phyloP scores from a whole-genome alignment of 2,888 invertebrate genomes.

The Drosophila meridiana region DNA sequence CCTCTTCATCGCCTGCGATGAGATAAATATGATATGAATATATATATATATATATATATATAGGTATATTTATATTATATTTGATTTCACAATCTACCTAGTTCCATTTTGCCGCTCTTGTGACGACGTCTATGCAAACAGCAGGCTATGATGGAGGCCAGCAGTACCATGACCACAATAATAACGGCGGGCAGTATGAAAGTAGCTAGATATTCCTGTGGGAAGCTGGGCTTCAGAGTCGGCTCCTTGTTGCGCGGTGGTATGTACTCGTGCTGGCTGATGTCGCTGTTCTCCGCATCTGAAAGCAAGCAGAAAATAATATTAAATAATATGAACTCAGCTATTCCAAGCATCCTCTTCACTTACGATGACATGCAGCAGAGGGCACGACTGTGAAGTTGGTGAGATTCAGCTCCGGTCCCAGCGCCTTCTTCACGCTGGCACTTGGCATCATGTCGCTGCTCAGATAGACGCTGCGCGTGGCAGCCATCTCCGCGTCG shows the following conservation, averaged over 20 bases:
- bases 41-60: not conserved
- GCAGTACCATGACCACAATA: constrained; percentile 93
- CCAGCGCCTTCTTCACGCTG: constrained; percentile 87
- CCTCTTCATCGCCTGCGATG: constrained; percentile 89
- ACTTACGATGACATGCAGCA: constrained; percentile 86
- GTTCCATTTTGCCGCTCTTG: constrained; percentile 93
- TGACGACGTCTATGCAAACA: constrained; percentile 93
- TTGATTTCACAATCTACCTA: constrained; percentile 85
- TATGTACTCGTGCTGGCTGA: constrained; percentile 79
- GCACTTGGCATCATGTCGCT: constrained; percentile 87
- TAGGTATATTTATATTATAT: too few species aligned
- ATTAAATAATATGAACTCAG: not conserved
- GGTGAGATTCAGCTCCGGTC: constrained; percentile 88
- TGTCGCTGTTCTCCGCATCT: constrained; percentile 73
- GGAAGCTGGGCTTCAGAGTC: constrained; percentile 84
- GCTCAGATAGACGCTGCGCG: constrained; percentile 90
- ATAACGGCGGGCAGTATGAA: constrained; percentile 96
- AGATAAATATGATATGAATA: not conserved
- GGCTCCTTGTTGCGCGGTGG: constrained; percentile 83
- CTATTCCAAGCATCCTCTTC: constrained; percentile 6
- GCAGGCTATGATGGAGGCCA: constrained; percentile 95
- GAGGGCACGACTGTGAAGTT: constrained; percentile 86
- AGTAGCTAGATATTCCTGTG: constrained; percentile 90
- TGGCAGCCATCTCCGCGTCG: constrained; percentile 89
- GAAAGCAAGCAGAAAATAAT: not conserved